These are phyloP conservation scores for Drosophila pegasa DNA, from an alignment of 2,888 invertebrate species.

Conservation along the genomic window DNA sequence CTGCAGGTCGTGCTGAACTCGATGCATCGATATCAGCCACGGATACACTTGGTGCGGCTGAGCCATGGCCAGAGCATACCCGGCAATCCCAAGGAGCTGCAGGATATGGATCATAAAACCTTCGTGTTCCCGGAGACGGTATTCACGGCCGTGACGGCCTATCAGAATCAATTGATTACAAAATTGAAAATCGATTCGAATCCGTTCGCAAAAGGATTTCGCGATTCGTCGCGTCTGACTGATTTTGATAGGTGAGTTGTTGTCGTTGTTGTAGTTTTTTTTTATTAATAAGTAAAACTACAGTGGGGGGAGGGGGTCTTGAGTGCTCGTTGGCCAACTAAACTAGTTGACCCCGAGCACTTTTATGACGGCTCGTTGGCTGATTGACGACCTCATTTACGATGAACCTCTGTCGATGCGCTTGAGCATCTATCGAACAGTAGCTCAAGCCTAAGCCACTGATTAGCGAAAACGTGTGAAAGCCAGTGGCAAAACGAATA, in stretches of 20 bases:
- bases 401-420: slow-evolving; percentile 42
- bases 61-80: slow-evolving; percentile 92
- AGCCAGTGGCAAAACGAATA: slow-evolving; percentile 30
- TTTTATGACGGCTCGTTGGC: slow-evolving; percentile 64
- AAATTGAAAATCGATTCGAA: slow-evolving; percentile 99
- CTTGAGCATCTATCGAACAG: slow-evolving; percentile 41
- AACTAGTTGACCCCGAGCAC: slow-evolving; percentile 45
- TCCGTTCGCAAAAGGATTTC: slow-evolving; percentile 99
- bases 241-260: slow-evolving; percentile 93
- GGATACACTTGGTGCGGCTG: slow-evolving; percentile 97
- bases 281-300: slow-evolving; percentile 16
- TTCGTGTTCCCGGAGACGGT: slow-evolving; percentile 99
- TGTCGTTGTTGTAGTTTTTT: background rate
- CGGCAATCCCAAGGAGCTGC: slow-evolving; percentile 91
- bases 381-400: slow-evolving; percentile 75
- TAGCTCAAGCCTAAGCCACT: slow-evolving; percentile 58
- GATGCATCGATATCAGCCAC: slow-evolving; percentile 99
- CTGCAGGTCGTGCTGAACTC: slow-evolving; percentile 98
- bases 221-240: slow-evolving; percentile 97
- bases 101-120: slow-evolving; percentile 97
- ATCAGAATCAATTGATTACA: slow-evolving; percentile 99
- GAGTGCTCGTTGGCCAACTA: slow-evolving; percentile 18
- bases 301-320: background rate
- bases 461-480: slow-evolving; percentile 79
- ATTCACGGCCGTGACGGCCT: slow-evolving; percentile 99